Evolutionary conservation across 2,797 vertebrate species (phyloP), one percentile per base, ranked within the genome.

Genomic region (Hipposideros larvatus): DNA sequence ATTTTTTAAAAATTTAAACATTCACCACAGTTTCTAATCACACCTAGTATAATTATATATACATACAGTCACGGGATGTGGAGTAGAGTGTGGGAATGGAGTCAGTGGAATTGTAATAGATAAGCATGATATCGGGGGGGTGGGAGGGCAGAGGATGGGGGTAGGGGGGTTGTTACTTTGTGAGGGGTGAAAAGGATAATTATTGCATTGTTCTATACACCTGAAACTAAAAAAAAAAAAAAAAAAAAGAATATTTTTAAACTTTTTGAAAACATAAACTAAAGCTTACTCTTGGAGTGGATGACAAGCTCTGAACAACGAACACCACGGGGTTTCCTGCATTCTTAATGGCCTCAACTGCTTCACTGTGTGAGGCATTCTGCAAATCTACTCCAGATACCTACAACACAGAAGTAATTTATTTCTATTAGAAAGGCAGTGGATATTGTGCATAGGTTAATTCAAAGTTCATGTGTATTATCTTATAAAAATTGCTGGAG

Each of bases 251-350:
- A 24, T 26, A 82, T 66, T 95, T 90, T 79, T 46, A 74, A 79
- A 71, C 43, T n/a, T 80, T 55, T 19, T 92, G 80, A 77, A 80
- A 2, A 75, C 11, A 70, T 1, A 55, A 91, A 71, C 37, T 7
- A 73, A 55, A 87, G 98, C 98, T 98, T 98, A 99, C 99, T 98
- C 99, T 98, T 4, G 99, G 99, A 5, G 99, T 98, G 0, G 98
- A 97, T 4, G 98, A 99, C 96, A 99, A 98, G 92, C 99, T 99
- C 98, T 99, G 99, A 46, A 99, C 99, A 2, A 99, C 96, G 73
- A 99, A 99, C 96, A 99, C 98, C 0, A 99, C 99, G 0, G 99
- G 99, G 89, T 99, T 99, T 21, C 98, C 98, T 0, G 99, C 99
- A 0, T 98, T 99, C 98, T 99, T 99, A 90, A 99, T 99, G 95